Evolutionary conservation across 2,797 vertebrate species (phyloP), one percentile per base, ranked within the genome.

Genomic region (Halcyon chelicuti): DNA sequence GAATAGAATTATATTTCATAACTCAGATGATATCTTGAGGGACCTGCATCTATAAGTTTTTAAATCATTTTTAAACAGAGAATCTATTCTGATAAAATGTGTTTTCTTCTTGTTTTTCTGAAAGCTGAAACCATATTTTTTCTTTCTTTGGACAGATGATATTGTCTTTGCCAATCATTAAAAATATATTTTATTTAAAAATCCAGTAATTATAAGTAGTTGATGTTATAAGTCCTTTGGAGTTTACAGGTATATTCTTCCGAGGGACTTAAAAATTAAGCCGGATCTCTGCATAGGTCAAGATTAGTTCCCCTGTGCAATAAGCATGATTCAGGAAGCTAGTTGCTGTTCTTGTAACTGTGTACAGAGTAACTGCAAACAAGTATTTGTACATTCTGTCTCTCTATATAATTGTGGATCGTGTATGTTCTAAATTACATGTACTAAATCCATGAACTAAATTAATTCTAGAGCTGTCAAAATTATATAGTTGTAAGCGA

Each of bases 1-100:
- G 97, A 98, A 97, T 96, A 98, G 97, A 98, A 98, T 98, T 97
- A 97, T 96, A 97, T 98, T 98, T 98, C 97, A 98, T 97, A 98
- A 98, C 95, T 98, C 96, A 97, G 82, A 96, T 25, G 46, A 96
- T 89, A 94, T 96, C 97, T 97, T 97, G 92, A 97, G 97, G 61
- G 57, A 49, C 80, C 20, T 6, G 72, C 94, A 90, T 83, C 94
- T 89, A 94, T 98, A 97, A 97, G 97, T 96, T 96, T 97, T 96
- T 96, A 91, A 98, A 95, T 97, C 44, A 90, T 97, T 97, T 96
- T 98, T 96, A 97, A 96, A 90, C 75, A 98, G 96, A 89, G 91
- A 49, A 83, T 72, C 78, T 93, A 26, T 93, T 97, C 95, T 96
- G 95, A 90, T 96, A 96, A 91, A 94, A 94, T 42, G 21, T 65